Conservation (phyloP, 2,797 vertebrate genomes). For the Pseudopleuronectes americanus region DNA sequence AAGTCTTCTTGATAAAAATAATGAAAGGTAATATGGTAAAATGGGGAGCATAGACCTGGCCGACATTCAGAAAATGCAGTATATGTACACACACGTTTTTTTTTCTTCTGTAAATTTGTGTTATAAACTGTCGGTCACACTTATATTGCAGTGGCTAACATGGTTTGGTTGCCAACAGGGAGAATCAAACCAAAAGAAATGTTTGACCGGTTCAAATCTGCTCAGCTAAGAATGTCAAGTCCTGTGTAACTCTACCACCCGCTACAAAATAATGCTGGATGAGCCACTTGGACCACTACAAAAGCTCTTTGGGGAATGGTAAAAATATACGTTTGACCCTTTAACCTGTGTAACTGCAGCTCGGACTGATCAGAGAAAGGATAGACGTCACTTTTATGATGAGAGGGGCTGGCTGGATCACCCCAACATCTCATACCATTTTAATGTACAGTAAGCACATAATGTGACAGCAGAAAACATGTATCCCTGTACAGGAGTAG, state of each 20-base stretch:
- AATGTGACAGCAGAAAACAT: neutral
- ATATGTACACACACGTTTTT: no score
- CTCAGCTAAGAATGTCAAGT: neutral
- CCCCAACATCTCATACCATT: neutral
- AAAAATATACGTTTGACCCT: neutral
- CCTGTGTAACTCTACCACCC: neutral
- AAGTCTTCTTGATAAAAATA: neutral
- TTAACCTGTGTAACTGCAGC: conserved; percentile 6
- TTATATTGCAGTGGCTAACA: neutral
- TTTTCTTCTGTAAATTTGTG: no score
- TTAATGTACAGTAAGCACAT: no score
- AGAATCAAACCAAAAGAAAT: neutral
- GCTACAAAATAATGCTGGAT: neutral
- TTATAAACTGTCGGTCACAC: no score
- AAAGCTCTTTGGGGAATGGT: neutral
- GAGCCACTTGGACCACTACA: neutral
- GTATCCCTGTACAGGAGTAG: neutral
- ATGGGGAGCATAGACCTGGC: neutral
- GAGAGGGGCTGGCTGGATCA: conserved; percentile 22
- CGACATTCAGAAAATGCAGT: conserved; percentile 1
- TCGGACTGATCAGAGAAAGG: neutral
- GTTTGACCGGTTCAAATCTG: neutral
- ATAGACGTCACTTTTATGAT: neutral
- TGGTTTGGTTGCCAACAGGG: conserved; percentile 1
- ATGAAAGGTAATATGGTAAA: neutral